phyloP scores from a whole-genome alignment of 2,113 vertebrate genomes.

The Azemiops feae region DNA sequence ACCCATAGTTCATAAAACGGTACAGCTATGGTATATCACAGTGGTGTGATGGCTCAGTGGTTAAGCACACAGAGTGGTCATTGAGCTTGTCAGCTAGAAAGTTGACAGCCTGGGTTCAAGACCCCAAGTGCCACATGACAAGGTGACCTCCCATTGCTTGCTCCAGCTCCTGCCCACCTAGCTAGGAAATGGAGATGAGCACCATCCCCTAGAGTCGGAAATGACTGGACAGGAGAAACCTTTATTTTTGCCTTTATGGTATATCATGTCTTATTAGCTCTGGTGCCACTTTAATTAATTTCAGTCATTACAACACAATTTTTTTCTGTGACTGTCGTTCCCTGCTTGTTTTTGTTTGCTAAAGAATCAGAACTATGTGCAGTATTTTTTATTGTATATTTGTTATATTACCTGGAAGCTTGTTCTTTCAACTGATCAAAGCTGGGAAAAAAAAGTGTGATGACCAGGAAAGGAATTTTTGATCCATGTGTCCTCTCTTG shows the following conservation, averaged over 20 bases:
- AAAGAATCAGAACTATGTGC: not conserved
- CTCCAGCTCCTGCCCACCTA: not conserved
- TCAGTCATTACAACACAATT: not conserved
- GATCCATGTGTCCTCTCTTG: not conserved
- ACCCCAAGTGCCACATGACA: not conserved
- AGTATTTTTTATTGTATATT: not conserved
- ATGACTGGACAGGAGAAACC: not conserved
- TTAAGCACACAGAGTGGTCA: not conserved
- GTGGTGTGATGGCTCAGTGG: not conserved
- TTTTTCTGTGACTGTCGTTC: not conserved
- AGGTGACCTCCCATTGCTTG: not conserved
- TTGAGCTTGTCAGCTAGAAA: not conserved
- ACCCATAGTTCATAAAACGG: not conserved
- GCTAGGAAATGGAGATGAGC: not conserved
- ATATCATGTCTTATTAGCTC: not conserved
- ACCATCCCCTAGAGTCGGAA: not conserved
- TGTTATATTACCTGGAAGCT: not conserved
- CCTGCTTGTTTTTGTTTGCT: accelerated
- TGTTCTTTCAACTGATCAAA: not conserved
- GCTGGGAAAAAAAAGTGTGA: not conserved
- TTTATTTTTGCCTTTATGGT: not conserved
- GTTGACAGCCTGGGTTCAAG: not conserved
- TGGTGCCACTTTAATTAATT: not conserved
- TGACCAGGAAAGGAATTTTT: not conserved
- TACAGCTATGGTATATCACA: not conserved